Percentiles rank a stretch among this genome's conserved stretches.
These are phyloP conservation scores for Meandrina meandrites DNA, from an alignment of 92 coral and sea anemone genomes.

Conservation along the genomic window DNA sequence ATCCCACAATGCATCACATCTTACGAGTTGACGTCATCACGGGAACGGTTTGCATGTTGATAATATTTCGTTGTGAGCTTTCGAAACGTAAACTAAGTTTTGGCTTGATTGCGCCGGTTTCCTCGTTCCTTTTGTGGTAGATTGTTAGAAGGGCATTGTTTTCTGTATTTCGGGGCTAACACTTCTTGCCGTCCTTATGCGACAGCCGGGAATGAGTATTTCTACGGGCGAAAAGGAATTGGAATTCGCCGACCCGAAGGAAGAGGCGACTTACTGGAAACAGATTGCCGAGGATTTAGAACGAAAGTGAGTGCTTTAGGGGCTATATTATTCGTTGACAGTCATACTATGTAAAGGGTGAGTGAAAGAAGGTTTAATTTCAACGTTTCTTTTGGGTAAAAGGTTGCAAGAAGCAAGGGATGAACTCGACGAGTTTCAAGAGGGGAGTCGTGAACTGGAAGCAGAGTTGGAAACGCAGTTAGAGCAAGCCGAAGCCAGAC, in stretches of 20 bases:
- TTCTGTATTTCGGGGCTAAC: conserved; percentile 40
- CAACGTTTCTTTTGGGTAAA: conserved; percentile 49
- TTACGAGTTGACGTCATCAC: conserved; percentile 77
- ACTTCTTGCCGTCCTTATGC: conserved; percentile 82
- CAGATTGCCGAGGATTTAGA: conserved; percentile 96
- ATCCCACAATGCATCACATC: conserved; percentile 46
- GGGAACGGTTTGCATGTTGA: conserved; percentile 88
- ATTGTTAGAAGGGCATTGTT: conserved; percentile 16
- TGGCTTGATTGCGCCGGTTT: conserved; percentile 40
- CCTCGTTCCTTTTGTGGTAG: conserved; percentile 12
- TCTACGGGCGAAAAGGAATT: conserved; percentile 91
- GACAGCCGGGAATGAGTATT: conserved; percentile 99
- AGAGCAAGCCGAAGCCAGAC: conserved; percentile 99
- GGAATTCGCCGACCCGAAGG: conserved; percentile 99
- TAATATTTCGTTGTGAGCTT: conserved; percentile 59
- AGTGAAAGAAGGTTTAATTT: conserved; percentile 28
- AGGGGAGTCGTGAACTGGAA: conserved; percentile 98
- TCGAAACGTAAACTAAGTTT: conserved; percentile 45
- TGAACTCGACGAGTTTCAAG: conserved; percentile 99
- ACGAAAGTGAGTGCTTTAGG: conserved; percentile 78
- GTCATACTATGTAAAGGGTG: conserved; percentile 3
- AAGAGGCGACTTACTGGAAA: conserved; percentile 99
- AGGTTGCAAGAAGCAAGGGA: conserved; percentile 99
- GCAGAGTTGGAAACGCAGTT: conserved; percentile 97
- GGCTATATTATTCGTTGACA: conserved; percentile 17